These are phyloP conservation scores for Phlogophora meticulosa DNA, from an alignment of 2,888 invertebrate species.

Conservation along the genomic window DNA sequence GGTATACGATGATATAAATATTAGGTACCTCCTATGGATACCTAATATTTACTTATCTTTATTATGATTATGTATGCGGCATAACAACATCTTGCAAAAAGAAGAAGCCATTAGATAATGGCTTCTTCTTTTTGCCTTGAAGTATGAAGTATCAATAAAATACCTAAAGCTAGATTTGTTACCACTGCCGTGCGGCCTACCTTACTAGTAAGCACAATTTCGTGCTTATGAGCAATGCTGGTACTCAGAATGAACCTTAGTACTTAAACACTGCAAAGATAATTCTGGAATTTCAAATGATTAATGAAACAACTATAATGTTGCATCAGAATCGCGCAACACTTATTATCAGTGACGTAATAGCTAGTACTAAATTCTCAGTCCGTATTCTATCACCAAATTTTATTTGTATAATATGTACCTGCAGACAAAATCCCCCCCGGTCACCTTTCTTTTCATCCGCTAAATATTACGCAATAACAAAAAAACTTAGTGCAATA, in stretches of 20 bases:
- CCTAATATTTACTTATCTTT: no score
- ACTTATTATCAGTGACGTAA: slow-evolving; percentile 41
- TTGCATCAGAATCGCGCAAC: slow-evolving; percentile 46
- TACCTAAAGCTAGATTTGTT: no score
- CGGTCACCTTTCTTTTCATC: slow-evolving; percentile 30
- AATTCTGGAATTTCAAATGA: slow-evolving; percentile 5
- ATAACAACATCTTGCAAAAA: no score
- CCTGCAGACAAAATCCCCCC: neutral
- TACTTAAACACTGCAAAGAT: neutral
- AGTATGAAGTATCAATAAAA: no score
- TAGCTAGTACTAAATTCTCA: neutral
- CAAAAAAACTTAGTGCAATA: slow-evolving; percentile 53
- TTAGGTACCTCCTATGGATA: no score
- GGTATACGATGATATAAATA: no score
- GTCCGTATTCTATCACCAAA: slow-evolving; percentile 6
- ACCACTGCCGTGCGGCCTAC: neutral
- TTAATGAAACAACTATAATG: slow-evolving; percentile 1
- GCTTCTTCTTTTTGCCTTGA: no score
- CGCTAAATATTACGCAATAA: slow-evolving; percentile 62
- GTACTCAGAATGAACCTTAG: slow-evolving; percentile 9
- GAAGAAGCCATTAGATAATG: no score
- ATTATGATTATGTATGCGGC: no score
- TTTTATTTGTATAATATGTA: neutral
- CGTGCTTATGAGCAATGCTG: slow-evolving; percentile 3
- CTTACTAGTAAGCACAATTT: neutral